A percentile compares a stretch with the other conserved stretches of the same genome.
Conservation (phyloP, 2,888 invertebrate genomes). For the Lasioglossum oenotherae region DNA sequence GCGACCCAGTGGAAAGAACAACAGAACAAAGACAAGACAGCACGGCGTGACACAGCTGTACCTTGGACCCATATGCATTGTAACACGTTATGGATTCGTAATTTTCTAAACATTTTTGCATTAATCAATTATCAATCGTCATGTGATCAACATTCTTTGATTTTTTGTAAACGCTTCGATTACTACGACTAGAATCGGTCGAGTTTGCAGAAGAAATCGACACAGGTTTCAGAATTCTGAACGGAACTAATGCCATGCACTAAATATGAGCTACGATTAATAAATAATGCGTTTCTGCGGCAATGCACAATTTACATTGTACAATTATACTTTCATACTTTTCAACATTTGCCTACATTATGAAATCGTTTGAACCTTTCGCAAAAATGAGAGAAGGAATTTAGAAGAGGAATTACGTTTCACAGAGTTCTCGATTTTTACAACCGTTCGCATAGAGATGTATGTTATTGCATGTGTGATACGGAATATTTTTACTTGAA, state of each 20-base stretch:
- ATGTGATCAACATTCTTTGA: conserved; percentile 32
- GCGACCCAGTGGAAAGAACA: conserved; percentile 72
- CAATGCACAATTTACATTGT: conserved; percentile 29
- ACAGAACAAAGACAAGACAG: conserved; percentile 74
- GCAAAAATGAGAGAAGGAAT: not conserved
- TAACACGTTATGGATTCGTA: conserved; percentile 38
- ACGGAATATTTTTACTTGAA: not conserved
- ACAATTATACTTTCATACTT: conserved; percentile 21
- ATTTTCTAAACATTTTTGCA: conserved; percentile 33
- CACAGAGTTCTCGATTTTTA: not conserved
- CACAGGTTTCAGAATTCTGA: conserved; percentile 67
- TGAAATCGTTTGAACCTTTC: not conserved
- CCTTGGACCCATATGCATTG: conserved; percentile 83
- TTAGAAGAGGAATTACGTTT: not conserved
- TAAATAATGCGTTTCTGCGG: conserved; percentile 34
- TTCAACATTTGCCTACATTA: not conserved
- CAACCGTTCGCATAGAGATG: not conserved
- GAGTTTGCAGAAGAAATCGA: conserved; percentile 80
- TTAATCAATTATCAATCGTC: conserved; percentile 29
- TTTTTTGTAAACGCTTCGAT: conserved; percentile 34
- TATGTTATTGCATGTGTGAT: not conserved
- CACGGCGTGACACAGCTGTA: conserved; percentile 81
- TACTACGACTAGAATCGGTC: conserved; percentile 46
- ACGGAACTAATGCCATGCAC: conserved; percentile 64
- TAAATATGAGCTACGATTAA: conserved; percentile 43